Evolutionary conservation across 2,113 vertebrate species (phyloP).

Genomic region (Podiceps cristatus): DNA sequence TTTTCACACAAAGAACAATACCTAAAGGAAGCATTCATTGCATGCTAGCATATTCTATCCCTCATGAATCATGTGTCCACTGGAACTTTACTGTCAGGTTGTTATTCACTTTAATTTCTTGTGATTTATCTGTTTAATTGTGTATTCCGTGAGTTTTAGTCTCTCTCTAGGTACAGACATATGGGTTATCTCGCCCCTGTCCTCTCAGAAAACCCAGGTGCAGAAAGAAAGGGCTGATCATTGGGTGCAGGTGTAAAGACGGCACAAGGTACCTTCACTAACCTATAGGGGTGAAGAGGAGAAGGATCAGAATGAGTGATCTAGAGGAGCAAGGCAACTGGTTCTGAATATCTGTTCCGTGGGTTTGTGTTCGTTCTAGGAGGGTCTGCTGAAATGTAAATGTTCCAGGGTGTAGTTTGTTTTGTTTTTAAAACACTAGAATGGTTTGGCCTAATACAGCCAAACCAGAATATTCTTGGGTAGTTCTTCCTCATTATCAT

Average conservation of each 20-base stretch:
- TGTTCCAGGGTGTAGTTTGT: not conserved
- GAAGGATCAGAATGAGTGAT: not conserved
- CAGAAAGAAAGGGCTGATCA: not conserved
- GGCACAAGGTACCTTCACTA: not conserved
- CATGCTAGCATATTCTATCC: not conserved
- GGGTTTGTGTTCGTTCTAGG: not conserved
- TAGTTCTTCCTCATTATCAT: not conserved
- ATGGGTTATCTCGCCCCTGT: not conserved
- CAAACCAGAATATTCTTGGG: not conserved
- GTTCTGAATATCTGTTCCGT: not conserved
- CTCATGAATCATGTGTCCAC: not conserved
- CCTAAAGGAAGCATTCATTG: not conserved
- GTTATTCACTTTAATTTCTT: not conserved
- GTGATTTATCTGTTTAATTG: not conserved
- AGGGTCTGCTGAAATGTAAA: not conserved
- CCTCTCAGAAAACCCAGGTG: not conserved
- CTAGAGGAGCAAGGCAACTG: not conserved
- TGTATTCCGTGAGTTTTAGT: not conserved
- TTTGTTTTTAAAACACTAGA: not conserved
- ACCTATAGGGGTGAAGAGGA: not conserved
- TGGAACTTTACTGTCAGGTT: not conserved
- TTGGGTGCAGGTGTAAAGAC: not conserved
- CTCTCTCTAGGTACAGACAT: not conserved
- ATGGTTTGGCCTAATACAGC: not conserved
- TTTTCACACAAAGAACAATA: not conserved